phyloP scores from a whole-genome alignment of 2,113 vertebrate species.

The Callorhinus ursinus region DNA sequence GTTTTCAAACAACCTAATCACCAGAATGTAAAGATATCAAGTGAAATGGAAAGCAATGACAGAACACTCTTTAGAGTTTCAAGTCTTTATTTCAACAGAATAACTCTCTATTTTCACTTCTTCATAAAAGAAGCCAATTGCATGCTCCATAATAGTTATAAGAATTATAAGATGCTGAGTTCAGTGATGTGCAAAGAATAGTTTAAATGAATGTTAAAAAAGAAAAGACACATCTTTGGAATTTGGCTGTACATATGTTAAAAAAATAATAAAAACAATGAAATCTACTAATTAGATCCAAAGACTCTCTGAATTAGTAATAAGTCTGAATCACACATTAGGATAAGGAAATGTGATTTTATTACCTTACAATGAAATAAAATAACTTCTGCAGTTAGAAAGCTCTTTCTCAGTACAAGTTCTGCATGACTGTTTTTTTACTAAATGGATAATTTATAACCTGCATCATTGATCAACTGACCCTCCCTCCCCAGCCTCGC shows the following conservation, averaged over 20 bases:
- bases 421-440: not conserved
- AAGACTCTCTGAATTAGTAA: conserved; percentile 48
- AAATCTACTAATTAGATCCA: conserved; percentile 62
- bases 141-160: conserved; percentile 32
- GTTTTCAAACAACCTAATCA: conserved; percentile 71
- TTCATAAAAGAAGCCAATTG: conserved; percentile 59
- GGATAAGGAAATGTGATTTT: conserved; percentile 58
- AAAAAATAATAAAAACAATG: conserved; percentile 35
- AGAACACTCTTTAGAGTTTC: conserved; percentile 29
- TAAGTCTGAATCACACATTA: conserved; percentile 41
- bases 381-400: conserved; percentile 30
- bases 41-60: conserved; percentile 33
- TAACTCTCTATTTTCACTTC: conserved; percentile 53
- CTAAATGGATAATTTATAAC: conserved; percentile 55
- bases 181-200: conserved; percentile 55
- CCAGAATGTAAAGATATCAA: conserved; percentile 36
- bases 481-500: not conserved
- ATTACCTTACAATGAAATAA: conserved; percentile 60
- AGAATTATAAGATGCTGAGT: conserved; percentile 49
- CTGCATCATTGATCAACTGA: not conserved
- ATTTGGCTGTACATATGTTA: conserved; percentile 18
- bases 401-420: conserved; percentile 9
- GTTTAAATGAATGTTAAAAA: conserved; percentile 46
- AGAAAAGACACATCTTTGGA: conserved; percentile 14
- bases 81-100: conserved; percentile 58